Conservation (phyloP, 2,113 vertebrate species). For the Potamarius usumacintae region DNA sequence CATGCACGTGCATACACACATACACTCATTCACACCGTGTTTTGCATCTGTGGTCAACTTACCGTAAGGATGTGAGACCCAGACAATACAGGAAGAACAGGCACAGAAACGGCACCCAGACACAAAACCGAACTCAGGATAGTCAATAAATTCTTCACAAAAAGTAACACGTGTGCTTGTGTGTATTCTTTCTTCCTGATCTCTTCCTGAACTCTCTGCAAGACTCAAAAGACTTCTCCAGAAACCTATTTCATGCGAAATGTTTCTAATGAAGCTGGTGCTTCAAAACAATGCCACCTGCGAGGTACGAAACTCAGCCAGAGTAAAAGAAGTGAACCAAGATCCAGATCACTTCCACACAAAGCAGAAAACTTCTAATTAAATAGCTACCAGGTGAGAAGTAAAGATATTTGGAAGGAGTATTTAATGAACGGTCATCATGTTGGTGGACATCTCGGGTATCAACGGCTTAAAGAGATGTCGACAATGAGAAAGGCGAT, state of each 20-base stretch:
- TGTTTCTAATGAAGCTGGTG: conserved; percentile 45
- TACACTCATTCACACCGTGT: neutral
- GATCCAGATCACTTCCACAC: neutral
- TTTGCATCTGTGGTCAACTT: neutral
- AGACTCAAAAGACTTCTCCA: neutral
- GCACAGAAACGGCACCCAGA: neutral
- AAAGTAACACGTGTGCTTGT: neutral
- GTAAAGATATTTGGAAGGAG: neutral
- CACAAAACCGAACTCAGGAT: neutral
- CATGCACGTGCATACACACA: neutral
- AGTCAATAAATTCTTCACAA: neutral
- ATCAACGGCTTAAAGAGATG: neutral
- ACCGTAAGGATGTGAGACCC: neutral
- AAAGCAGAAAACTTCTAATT: neutral
- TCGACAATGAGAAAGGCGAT: neutral
- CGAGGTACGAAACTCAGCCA: neutral
- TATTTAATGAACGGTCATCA: neutral
- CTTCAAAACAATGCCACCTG: conserved; percentile 3
- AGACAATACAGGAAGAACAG: neutral
- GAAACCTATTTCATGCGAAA: conserved; percentile 9
- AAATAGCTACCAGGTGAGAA: neutral
- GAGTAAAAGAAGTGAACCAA: neutral
- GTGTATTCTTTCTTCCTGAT: conserved; percentile 3
- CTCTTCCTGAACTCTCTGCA: neutral
- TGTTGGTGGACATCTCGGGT: neutral